phyloP scores from a whole-genome alignment of 2,113 vertebrate genomes.

The Engraulis encrasicolus region DNA sequence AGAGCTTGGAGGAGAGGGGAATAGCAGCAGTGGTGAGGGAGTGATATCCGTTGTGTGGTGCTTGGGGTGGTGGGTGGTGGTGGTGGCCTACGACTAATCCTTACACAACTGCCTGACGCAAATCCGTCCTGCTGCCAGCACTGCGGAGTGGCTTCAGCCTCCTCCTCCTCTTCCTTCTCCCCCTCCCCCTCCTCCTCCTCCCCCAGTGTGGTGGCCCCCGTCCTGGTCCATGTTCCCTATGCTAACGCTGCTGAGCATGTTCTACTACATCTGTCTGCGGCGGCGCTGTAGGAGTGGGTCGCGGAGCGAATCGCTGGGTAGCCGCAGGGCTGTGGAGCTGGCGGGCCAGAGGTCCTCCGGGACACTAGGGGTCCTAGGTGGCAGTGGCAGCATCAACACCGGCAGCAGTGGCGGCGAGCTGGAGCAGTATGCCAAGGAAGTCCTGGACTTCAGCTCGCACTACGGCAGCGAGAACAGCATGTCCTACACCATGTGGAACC shows the following conservation, averaged over 20 bases:
- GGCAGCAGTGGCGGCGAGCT: conserved; percentile 74
- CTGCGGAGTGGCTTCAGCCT: neutral
- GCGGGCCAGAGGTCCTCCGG: conserved; percentile 83
- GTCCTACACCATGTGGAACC: conserved; percentile 99
- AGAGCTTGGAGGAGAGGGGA: neutral
- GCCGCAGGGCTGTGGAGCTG: conserved; percentile 88
- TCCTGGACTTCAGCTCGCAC: conserved; percentile 97
- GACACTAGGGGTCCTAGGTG: conserved; percentile 72
- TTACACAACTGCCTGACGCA: conserved; percentile 34
- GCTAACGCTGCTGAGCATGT: conserved; percentile 98
- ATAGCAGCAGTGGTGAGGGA: neutral
- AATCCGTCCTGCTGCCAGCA: neutral
- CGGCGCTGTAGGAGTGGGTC: conserved; percentile 93
- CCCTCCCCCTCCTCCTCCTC: conserved; percentile 24
- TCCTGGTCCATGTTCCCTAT: conserved; percentile 86
- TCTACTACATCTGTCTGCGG: conserved; percentile 99
- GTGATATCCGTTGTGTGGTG: neutral
- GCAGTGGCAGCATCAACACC: too few relatives aligned
- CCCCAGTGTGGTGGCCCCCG: neutral
- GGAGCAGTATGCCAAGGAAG: conserved; percentile 95
- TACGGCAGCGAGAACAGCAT: conserved; percentile 98
- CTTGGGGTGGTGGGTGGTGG: neutral
- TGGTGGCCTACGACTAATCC: neutral
- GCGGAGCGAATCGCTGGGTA: conserved; percentile 90
- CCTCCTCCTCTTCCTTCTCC: conserved; percentile 23